phyloP scores from a whole-genome alignment of 2,113 vertebrate genomes.

The Xenopus tropicalis region DNA sequence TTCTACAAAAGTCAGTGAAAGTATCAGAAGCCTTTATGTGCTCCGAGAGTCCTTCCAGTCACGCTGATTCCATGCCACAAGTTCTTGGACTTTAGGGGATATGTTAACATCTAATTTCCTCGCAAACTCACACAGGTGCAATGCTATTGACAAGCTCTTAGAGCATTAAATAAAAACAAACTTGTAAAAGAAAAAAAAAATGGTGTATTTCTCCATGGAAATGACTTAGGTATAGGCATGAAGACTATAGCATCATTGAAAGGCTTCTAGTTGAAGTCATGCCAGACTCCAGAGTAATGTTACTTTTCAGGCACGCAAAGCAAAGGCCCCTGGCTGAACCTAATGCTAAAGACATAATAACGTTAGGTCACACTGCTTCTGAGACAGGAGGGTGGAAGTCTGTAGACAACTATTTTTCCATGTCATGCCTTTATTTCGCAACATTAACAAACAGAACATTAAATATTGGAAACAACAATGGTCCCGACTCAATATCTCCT shows the following conservation, averaged over 20 bases:
- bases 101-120: not conserved
- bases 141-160: not conserved
- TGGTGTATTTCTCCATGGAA: slow-evolving; percentile 10
- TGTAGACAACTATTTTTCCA: slow-evolving; percentile 22
- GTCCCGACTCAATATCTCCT: too few relatives aligned
- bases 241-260: slow-evolving; percentile 3
- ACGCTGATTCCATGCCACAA: not conserved
- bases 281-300: slow-evolving; percentile 24
- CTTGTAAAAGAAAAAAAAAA: slow-evolving; percentile 4
- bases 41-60: not conserved
- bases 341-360: slow-evolving; percentile 9
- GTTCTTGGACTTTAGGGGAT: not conserved
- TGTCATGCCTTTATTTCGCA: slow-evolving; percentile 9
- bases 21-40: slow-evolving; percentile 40
- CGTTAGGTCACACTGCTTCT: slow-evolving; percentile 22
- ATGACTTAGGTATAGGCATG: not conserved
- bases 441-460: not conserved
- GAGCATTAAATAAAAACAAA: not conserved
- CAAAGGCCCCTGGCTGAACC: slow-evolving; percentile 31
- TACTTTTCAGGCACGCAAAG: slow-evolving; percentile 2
- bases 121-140: slow-evolving; percentile 23
- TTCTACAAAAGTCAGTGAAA: slow-evolving; percentile 22
- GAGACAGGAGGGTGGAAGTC: slow-evolving; percentile 17
- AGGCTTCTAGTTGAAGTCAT: slow-evolving; percentile 18
- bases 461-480: not conserved